phyloP scores from a whole-genome alignment of 2,888 invertebrate species.

The Phyllotreta striolata region DNA sequence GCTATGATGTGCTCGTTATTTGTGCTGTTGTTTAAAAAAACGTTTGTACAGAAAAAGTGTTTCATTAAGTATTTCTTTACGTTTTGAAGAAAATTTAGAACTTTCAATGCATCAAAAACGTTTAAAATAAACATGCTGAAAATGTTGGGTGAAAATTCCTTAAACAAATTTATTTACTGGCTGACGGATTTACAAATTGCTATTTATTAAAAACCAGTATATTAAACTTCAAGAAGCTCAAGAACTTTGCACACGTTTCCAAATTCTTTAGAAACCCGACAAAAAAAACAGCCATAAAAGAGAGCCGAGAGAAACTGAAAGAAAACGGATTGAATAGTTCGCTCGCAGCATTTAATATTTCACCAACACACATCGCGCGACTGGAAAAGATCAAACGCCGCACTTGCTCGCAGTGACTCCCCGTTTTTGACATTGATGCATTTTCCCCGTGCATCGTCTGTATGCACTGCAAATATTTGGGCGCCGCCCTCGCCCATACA shows the following conservation, averaged over 20 bases:
- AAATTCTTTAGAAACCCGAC: background rate
- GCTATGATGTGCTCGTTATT: background rate
- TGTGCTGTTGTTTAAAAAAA: background rate
- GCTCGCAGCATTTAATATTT: slow-evolving; percentile 12
- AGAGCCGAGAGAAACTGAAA: background rate
- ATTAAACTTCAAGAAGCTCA: too few relatives aligned
- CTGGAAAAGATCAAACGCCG: slow-evolving; percentile 11
- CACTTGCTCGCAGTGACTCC: background rate
- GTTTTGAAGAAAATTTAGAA: too few relatives aligned
- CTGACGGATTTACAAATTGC: too few relatives aligned
- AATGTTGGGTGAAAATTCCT: too few relatives aligned
- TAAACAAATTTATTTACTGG: too few relatives aligned
- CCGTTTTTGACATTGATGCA: background rate
- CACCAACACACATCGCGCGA: slow-evolving; percentile 5
- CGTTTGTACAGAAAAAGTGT: background rate
- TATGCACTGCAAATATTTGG: slow-evolving; percentile 6
- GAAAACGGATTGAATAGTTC: slow-evolving; percentile 6
- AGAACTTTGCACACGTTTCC: too few relatives aligned
- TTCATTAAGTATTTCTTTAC: too few relatives aligned
- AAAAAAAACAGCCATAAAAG: background rate
- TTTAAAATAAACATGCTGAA: too few relatives aligned
- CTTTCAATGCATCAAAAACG: too few relatives aligned
- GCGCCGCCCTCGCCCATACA: background rate
- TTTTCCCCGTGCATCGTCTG: background rate
- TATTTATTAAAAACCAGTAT: too few relatives aligned